phyloP scores from a whole-genome alignment of 2,888 invertebrate species.

The Mythimna pallens region DNA sequence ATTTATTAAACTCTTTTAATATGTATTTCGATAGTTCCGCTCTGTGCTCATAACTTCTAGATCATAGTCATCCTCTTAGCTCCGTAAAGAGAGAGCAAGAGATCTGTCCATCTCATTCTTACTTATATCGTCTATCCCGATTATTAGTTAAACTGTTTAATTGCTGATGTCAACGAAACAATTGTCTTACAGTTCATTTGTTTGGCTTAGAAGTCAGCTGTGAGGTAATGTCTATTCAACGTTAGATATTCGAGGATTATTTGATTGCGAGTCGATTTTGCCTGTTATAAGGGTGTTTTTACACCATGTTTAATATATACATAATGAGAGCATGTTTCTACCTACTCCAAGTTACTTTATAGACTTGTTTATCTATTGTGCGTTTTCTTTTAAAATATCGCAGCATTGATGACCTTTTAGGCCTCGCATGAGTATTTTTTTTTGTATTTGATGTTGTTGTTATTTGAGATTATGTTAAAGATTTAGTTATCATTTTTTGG shows the following conservation, averaged over 20 bases:
- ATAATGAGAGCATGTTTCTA: no score
- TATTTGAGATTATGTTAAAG: no score
- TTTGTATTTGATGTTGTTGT: not conserved
- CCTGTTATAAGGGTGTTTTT: not conserved
- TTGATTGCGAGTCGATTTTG: not conserved
- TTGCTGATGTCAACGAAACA: slow-evolving; percentile 70
- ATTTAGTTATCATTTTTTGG: no score
- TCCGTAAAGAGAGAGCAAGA: slow-evolving; percentile 21
- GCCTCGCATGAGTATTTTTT: no score
- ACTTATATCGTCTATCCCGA: slow-evolving; percentile 49
- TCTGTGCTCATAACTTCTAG: slow-evolving; percentile 37
- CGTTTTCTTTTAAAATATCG: no score
- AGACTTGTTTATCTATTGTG: no score
- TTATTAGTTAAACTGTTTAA: slow-evolving; percentile 72
- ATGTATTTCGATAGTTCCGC: slow-evolving; percentile 11
- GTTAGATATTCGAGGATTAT: not conserved
- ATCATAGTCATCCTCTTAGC: slow-evolving; percentile 30
- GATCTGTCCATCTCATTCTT: slow-evolving; percentile 44
- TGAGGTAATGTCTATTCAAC: slow-evolving; percentile 21
- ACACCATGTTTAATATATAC: not conserved
- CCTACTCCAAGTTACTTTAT: no score
- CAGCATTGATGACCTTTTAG: no score
- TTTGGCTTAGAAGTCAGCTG: slow-evolving; percentile 40
- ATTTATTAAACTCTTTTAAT: not conserved
- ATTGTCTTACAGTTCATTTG: slow-evolving; percentile 63